These are phyloP conservation scores for Prostheceraeus crozeri DNA, from an alignment of 2,888 invertebrate genomes.

Conservation along the genomic window DNA sequence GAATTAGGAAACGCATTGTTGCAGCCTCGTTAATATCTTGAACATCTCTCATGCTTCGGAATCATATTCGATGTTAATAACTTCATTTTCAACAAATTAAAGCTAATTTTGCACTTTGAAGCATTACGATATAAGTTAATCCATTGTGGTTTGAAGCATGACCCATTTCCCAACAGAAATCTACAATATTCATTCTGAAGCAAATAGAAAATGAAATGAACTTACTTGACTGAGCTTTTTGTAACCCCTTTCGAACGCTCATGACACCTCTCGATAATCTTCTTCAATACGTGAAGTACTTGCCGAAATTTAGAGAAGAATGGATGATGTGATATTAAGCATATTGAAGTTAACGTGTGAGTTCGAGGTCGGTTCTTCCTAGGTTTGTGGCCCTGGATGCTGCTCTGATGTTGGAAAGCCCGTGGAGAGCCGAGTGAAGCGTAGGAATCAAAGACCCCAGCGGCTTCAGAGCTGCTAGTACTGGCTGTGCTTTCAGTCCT, in stretches of 20 bases:
- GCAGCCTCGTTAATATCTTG: too few relatives aligned
- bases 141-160: too few relatives aligned
- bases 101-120: too few relatives aligned
- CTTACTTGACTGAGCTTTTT: slow-evolving; percentile 3
- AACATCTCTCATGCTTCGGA: too few relatives aligned
- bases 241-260: neutral
- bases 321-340: slow-evolving; percentile 95
- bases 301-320: slow-evolving; percentile 97
- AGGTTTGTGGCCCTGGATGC: slow-evolving; percentile 41
- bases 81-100: too few relatives aligned
- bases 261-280: slow-evolving; percentile 64
- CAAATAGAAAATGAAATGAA: neutral
- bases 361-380: slow-evolving; percentile 60
- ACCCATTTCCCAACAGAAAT: too few relatives aligned
- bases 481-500: slow-evolving; percentile 23
- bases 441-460: slow-evolving; percentile 42
- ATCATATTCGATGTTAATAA: too few relatives aligned
- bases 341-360: slow-evolving; percentile 89
- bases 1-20: too few relatives aligned
- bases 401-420: neutral
- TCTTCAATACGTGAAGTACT: slow-evolving; percentile 87
- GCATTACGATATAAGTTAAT: too few relatives aligned
- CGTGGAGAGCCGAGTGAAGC: slow-evolving; percentile 7
- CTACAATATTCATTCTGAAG: too few relatives aligned
- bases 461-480: slow-evolving; percentile 3